Conservation (phyloP, 2,113 vertebrate genomes). For the Ibidorhyncha struthersii region DNA sequence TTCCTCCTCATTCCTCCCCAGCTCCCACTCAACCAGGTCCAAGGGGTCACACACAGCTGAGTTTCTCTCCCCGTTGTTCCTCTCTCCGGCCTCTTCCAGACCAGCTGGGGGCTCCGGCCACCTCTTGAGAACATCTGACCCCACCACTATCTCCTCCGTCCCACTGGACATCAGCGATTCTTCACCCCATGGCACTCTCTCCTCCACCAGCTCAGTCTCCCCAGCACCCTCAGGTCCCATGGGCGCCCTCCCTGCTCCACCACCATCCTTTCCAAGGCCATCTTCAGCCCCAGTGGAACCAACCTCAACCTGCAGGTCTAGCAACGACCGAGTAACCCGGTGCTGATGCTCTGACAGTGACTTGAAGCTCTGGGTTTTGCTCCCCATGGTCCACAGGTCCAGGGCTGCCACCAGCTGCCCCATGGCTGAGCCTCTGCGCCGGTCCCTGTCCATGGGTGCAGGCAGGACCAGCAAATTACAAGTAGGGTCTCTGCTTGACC, state of each 20-base stretch:
- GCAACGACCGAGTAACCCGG: neutral
- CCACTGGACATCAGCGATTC: neutral
- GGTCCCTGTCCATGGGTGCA: fast-evolving
- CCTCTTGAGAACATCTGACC: neutral
- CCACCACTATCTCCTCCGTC: neutral
- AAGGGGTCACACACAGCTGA: neutral
- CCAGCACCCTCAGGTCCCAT: neutral
- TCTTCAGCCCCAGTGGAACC: neutral
- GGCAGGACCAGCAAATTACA: neutral
- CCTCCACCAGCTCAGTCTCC: neutral
- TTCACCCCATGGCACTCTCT: neutral
- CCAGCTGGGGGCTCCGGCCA: neutral
- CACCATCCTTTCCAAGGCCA: neutral
- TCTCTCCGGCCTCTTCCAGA: neutral
- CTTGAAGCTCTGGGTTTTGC: neutral
- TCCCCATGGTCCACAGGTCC: neutral
- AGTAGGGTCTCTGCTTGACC: neutral
- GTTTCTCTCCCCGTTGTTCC: neutral
- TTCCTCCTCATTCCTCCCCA: neutral
- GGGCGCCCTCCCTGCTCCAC: neutral
- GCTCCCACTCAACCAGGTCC: neutral
- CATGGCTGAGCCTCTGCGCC: fast-evolving
- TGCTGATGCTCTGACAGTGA: neutral
- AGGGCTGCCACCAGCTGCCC: neutral
- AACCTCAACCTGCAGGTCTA: neutral